A percentile compares a stretch with the other conserved stretches of the same genome.
phyloP scores from a whole-genome alignment of 2,113 vertebrate genomes.

The Pseudorhombus dupliciocellatus region DNA sequence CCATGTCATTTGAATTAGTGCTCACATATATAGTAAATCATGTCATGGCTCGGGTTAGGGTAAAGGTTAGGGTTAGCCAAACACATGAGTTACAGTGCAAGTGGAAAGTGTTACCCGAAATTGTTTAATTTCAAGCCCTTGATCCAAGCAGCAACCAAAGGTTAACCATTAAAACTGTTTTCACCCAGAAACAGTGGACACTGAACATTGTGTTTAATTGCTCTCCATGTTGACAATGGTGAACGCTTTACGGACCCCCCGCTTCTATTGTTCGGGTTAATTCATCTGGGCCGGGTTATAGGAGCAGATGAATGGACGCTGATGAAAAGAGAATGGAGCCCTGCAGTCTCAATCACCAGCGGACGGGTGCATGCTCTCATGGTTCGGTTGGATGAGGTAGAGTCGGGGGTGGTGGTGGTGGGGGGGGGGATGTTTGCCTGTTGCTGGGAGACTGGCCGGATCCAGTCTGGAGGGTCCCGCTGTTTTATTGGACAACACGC shows the following conservation, averaged over 20 bases:
- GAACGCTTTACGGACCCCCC: constrained; percentile 61
- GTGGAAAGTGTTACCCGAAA: not conserved
- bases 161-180: constrained; percentile 53
- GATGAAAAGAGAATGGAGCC: constrained; percentile 77
- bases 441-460: constrained; percentile 76
- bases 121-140: constrained; percentile 13
- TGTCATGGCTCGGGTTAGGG: not conserved
- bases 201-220: constrained; percentile 68
- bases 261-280: constrained; percentile 74
- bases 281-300: constrained; percentile 71
- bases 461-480: constrained; percentile 67
- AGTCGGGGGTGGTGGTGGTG: constrained; percentile 36
- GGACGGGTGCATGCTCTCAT: constrained; percentile 69
- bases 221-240: constrained; percentile 54
- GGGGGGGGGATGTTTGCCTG: constrained; percentile 66
- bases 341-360: constrained; percentile 70
- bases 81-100: not conserved
- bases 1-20: no score
- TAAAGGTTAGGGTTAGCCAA: not conserved
- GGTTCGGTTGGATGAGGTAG: constrained; percentile 32
- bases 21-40: not conserved
- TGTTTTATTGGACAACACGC: constrained; percentile 80
- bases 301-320: constrained; percentile 71
- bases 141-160: not conserved
- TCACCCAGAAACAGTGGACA: constrained; percentile 40